These are phyloP conservation scores for Paramacrobiotus metropolitanus DNA, from an alignment of 1,140 invertebrate genomes.

Conservation along the genomic window DNA sequence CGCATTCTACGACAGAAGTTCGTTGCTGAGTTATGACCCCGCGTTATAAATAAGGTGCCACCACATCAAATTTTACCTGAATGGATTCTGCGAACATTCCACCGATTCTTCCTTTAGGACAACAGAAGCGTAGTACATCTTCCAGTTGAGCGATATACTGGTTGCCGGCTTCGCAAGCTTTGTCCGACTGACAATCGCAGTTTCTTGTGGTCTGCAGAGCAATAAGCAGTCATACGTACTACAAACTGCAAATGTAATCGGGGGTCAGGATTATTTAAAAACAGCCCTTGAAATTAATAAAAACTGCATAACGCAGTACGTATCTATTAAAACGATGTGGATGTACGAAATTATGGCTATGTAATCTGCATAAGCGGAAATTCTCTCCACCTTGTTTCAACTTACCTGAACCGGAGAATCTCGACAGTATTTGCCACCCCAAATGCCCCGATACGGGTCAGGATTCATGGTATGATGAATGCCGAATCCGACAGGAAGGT, in stretches of 20 bases:
- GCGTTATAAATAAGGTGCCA: no score
- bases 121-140: constrained; percentile 44
- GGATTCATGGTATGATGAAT: constrained; percentile 69
- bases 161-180: constrained; percentile 41
- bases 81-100: constrained; percentile 83
- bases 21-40: no score
- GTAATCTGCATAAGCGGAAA: no score
- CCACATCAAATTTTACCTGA: constrained; percentile 46
- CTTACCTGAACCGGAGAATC: constrained; percentile 58
- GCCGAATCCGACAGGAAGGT: constrained; percentile 43
- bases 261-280: no score
- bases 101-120: constrained; percentile 48
- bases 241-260: no score
- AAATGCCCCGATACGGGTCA: constrained; percentile 62
- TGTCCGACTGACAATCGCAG: constrained; percentile 34
- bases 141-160: constrained; percentile 59
- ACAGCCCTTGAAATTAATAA: not conserved
- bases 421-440: constrained; percentile 60
- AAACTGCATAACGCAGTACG: no score
- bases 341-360: no score
- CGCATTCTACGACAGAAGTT: no score
- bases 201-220: constrained; percentile 27
- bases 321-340: no score
- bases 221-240: no score
- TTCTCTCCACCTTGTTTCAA: no score